A percentile compares a stretch with the other conserved stretches of the same genome.
Evolutionary conservation across 2,797 vertebrate genomes (phyloP).

Genomic region (Neosalanx taihuensis): DNA sequence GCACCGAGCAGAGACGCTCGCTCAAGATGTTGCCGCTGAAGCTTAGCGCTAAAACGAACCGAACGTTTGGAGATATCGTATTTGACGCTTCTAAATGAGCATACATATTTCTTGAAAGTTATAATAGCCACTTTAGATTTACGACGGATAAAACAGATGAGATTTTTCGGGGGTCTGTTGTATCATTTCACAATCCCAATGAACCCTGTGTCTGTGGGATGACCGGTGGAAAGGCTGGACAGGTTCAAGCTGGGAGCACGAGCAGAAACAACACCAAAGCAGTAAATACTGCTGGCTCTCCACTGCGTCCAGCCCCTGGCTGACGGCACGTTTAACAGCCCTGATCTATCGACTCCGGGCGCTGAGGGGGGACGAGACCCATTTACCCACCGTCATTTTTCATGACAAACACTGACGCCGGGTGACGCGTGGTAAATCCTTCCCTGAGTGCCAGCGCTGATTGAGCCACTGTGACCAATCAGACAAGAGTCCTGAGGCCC

Average conservation of each 20-base stretch:
- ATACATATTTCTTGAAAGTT: not conserved
- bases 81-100: not conserved
- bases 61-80: not conserved
- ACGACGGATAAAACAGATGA: not conserved
- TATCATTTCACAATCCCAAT: not conserved
- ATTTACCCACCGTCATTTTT: conserved; percentile 80
- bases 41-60: not conserved
- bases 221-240: not conserved
- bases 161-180: not conserved
- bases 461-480: conserved; percentile 52
- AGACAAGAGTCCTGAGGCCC: conserved; percentile 37
- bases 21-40: no score
- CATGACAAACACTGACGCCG: conserved; percentile 75
- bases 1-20: not conserved
- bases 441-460: conserved; percentile 54
- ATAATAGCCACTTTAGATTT: not conserved
- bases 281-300: conserved; percentile 63
- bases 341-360: conserved; percentile 75
- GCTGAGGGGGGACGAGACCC: conserved; percentile 70
- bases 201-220: not conserved
- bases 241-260: conserved; percentile 12
- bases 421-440: conserved; percentile 75
- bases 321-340: conserved; percentile 73
- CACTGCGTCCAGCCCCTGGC: conserved; percentile 51
- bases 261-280: conserved; percentile 51